Evolutionary conservation across 1,140 invertebrate genomes (phyloP), one percentile per base, ranked within the genome.

Genomic region (Aphelenchoides avenae): DNA sequence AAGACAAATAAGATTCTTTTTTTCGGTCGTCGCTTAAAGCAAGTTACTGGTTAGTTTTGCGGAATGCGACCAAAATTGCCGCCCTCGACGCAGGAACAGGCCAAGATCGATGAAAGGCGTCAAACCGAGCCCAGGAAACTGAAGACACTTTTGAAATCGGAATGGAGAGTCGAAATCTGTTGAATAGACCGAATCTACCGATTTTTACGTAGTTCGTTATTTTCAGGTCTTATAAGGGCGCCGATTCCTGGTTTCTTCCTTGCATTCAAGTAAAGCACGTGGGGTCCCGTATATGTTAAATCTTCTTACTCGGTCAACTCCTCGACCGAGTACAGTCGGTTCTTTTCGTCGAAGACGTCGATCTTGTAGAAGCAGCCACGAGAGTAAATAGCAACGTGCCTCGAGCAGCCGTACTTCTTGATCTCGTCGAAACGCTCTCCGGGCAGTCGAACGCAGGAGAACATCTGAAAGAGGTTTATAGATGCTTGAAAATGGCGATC

Each of bases 361-460:
- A 73, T 43, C 26, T 61, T 64, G 46, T 73, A 73, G 30, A 70
- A 55, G 22, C 56, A 66, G 31, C 69, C 71, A 15, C 53, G 49
- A 18, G 30, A 51, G 3, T 61, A 40, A 36, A 74, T 52, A 5
- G 57, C 57, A 29, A 73, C 50, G 51, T 73, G 71, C 26, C 52
- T 40, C 15, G 65, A 56, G 30, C 61, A 15, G 42, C 61, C 49
- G 34, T 71, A 48, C 24, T 53, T 44, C 13, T 46, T 48, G 34
- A 60, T 31, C n/a, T 66, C 26, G 48, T 73, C 65, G 11, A 50
- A 27, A 15, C 37, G n/a, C 26, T 57, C 36, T 26, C 64, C 57
- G 20, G 70, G 70, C 5, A 62, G 40, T 52, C 70, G 46, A n/a
- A 44, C 57, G 1, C 50, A 56, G 13, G 64, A 39, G 40, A 67